Evolutionary conservation across 2,113 vertebrate species (phyloP).

Genomic region (Leucosticte australis): DNA sequence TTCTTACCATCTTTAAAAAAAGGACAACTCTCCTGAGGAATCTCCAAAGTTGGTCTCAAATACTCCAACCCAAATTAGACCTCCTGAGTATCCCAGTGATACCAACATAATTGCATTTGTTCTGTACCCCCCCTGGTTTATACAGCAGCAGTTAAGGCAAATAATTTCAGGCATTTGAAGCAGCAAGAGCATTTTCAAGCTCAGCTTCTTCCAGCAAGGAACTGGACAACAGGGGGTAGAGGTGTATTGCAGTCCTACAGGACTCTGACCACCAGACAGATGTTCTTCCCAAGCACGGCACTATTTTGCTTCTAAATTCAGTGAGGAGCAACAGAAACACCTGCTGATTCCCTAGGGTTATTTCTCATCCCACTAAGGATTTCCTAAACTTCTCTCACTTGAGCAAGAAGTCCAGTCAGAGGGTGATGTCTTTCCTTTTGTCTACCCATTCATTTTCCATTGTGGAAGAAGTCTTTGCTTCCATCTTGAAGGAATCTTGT

Average conservation of each 20-base stretch:
- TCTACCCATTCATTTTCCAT: neutral
- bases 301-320: neutral
- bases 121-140: neutral
- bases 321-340: neutral
- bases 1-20: neutral
- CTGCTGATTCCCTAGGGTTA: neutral
- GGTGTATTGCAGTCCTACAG: neutral
- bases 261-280: neutral
- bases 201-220: neutral
- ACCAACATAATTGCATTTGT: neutral
- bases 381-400: neutral
- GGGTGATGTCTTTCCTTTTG: neutral
- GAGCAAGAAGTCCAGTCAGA: neutral
- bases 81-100: neutral
- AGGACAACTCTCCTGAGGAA: neutral
- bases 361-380: neutral
- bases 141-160: neutral
- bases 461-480: neutral
- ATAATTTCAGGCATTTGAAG: neutral
- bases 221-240: accelerated
- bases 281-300: neutral
- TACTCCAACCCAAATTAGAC: neutral
- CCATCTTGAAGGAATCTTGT: constrained; percentile 44
- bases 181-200: neutral
- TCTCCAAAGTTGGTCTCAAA: neutral